Conservation (phyloP, 2,888 invertebrate species). For the Luffia ferchaultella region DNA sequence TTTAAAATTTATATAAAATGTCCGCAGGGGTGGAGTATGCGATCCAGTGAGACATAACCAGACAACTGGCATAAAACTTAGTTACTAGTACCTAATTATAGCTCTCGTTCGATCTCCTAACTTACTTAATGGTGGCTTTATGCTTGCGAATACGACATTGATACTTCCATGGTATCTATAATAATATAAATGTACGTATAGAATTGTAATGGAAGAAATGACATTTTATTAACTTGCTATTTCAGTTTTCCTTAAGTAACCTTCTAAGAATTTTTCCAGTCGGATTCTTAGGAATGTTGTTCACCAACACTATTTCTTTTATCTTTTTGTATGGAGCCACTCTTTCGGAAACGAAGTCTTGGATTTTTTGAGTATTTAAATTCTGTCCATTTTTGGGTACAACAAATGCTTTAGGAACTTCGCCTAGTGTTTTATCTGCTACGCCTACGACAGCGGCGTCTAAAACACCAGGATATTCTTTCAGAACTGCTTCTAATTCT, state of each 20-base stretch:
- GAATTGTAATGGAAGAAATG: too few species aligned
- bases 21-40: too few species aligned
- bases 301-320: constrained; percentile 70
- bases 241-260: constrained; percentile 45
- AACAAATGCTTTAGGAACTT: constrained; percentile 79
- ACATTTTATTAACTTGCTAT: too few species aligned
- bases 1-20: too few species aligned
- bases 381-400: constrained; percentile 55
- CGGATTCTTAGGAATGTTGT: constrained; percentile 76
- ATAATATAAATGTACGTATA: too few species aligned
- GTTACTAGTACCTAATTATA: too few species aligned
- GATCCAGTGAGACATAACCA: too few species aligned
- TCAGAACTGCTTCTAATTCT: constrained; percentile 79
- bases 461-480: constrained; percentile 74
- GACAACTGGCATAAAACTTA: too few species aligned
- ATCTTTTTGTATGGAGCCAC: constrained; percentile 82
- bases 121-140: too few species aligned
- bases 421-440: constrained; percentile 72
- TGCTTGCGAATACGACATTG: too few species aligned
- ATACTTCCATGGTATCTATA: too few species aligned
- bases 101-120: too few species aligned
- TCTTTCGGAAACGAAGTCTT: constrained; percentile 69
- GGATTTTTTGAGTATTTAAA: constrained; percentile 62
- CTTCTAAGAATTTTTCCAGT: constrained; percentile 81
- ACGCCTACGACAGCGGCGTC: constrained; percentile 88